Evolutionary conservation across 2,797 vertebrate species (phyloP), one percentile per base, ranked within the genome.

Genomic region (Sylvia borin): DNA sequence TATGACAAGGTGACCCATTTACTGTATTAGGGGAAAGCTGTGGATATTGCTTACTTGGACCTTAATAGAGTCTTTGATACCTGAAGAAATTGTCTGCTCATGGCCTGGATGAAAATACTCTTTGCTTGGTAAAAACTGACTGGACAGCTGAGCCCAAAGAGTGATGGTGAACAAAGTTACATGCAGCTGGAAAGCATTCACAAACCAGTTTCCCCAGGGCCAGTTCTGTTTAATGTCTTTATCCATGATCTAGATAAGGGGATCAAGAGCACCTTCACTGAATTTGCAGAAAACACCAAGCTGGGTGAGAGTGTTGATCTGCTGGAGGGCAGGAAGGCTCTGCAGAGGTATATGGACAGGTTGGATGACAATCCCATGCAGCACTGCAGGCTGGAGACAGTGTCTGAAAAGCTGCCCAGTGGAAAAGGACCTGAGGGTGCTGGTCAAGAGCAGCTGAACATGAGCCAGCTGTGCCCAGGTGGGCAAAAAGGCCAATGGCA

Each of bases 91-190:
- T 47, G 58, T 8, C 20, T 65, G 64, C 7, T 75, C 13, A 0
- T 20, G 34, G 22, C 21, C 38, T 68, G 29, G 42, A 11, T 0
- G 0, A 5, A 20, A 1, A 1, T 5, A 9, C 5, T 10, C 7
- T 32, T 31, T 1, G 1, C 42, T 65, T 65, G 11, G 24, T 51
- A 5, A 54, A 74, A 83, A 29, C 7, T 42, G 38, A 7, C 60
- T 31, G 38, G 31, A 6, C 8, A 47, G 34, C 26, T 1, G 4
- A n/a, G 32, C 51, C 40, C 48, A 43, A 27, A 67, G 55, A 27
- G n/a, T 22, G 5, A 13, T 22, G 31, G 19, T 40, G 27, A 72
- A 24, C 4, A 12, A 29, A 64, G 21, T 27, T 27, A 47, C 36
- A 60, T 10, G 11, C 50, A 31, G 5, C 4, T 64, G 45, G n/a